These are phyloP conservation scores for Meganola albula DNA, from an alignment of 2,888 invertebrate species.

Conservation along the genomic window DNA sequence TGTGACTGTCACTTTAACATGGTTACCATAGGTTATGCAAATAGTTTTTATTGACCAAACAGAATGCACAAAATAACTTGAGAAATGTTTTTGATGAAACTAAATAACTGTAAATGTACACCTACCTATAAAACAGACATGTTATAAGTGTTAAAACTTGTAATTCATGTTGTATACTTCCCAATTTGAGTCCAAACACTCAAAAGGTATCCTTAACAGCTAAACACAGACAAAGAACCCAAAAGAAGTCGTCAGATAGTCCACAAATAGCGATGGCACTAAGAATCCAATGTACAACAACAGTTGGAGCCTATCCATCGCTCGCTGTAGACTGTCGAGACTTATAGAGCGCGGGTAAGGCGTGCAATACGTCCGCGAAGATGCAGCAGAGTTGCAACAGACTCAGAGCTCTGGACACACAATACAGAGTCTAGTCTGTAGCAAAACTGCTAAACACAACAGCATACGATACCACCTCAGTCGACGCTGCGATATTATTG, in stretches of 20 bases:
- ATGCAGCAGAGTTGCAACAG: conserved; percentile 49
- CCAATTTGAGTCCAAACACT: too few relatives aligned
- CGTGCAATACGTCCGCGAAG: conserved; percentile 42
- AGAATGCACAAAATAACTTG: too few relatives aligned
- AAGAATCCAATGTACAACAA: conserved; percentile 68
- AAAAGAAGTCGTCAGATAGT: conserved; percentile 52
- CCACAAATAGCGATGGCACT: conserved; percentile 70
- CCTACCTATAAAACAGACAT: too few relatives aligned
- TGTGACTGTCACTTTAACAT: too few relatives aligned
- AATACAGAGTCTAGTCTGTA: conserved; percentile 56
- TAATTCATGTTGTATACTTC: too few relatives aligned
- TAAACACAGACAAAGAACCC: conserved; percentile 33
- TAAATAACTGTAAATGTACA: too few relatives aligned
- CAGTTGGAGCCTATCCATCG: conserved; percentile 73
- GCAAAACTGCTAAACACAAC: conserved; percentile 45
- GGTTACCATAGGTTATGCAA: too few relatives aligned
- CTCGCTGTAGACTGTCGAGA: conserved; percentile 62
- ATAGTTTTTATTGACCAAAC: too few relatives aligned
- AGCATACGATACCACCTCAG: conserved; percentile 30
- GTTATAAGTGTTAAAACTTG: too few relatives aligned
- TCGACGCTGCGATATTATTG: conserved; percentile 30
- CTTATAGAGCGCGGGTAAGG: conserved; percentile 35
- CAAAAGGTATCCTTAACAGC: conserved; percentile 27
- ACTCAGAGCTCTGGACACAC: conserved; percentile 46
- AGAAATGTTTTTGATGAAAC: too few relatives aligned